Percentiles rank a stretch among this genome's conserved stretches.
These are phyloP conservation scores for Heteractis magnifica DNA, from an alignment of 92 coral and sea anemone genomes.

Conservation along the genomic window DNA sequence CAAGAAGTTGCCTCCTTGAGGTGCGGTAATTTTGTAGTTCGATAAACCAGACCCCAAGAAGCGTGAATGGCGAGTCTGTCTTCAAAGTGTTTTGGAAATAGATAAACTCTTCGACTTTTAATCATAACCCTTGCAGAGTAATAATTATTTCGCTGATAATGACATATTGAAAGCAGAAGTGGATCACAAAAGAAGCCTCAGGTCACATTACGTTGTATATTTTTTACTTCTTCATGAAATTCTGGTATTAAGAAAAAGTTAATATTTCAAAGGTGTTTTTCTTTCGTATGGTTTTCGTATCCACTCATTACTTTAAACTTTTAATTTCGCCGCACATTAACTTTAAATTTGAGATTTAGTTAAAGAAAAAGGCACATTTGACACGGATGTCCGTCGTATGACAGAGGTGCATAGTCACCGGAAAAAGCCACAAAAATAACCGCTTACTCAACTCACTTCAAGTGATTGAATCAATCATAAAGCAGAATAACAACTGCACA, in stretches of 20 bases:
- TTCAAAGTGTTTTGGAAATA: background rate
- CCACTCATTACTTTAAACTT: background rate
- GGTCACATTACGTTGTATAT: background rate
- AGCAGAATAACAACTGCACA: background rate
- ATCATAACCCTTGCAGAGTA: background rate
- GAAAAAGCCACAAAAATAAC: background rate
- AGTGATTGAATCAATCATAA: background rate
- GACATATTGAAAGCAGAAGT: conserved; percentile 5
- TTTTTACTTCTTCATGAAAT: background rate
- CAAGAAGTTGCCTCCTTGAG: background rate
- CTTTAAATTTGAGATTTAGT: background rate
- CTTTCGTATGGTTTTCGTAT: no score
- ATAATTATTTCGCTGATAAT: background rate
- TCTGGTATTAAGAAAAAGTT: background rate
- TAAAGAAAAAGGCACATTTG: background rate
- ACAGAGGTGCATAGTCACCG: background rate
- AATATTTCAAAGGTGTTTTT: no score
- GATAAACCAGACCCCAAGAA: background rate
- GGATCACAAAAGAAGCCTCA: background rate
- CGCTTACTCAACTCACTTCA: background rate
- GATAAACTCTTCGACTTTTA: background rate
- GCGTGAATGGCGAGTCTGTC: background rate
- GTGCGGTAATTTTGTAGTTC: background rate
- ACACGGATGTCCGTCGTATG: conserved; percentile 2
- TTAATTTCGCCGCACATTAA: background rate